Evolutionary conservation across 1,140 invertebrate genomes (phyloP), one percentile per base, ranked within the genome.

Genomic region (Lordiphosa mommai): DNA sequence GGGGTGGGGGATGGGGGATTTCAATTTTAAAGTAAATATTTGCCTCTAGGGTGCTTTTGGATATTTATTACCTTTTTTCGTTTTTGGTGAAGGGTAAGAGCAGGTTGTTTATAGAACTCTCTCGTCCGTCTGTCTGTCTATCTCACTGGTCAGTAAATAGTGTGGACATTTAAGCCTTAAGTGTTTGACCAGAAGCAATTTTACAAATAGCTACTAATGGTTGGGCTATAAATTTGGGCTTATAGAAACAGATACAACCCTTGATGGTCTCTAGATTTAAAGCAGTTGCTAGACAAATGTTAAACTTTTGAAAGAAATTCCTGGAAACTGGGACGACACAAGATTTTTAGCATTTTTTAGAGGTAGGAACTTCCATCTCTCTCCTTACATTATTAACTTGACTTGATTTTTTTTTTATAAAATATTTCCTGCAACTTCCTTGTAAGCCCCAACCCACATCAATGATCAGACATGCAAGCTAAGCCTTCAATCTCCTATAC

Each of bases 11-110:
- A 14, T 13, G 20, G 12, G 48, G 34, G 58, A 52, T 58, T 86
- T 86, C 82, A 77, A 77, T 86, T 86, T 82, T 77, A 82, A 72
- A 84, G 82, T 86, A 87, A 87, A 87, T 87, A 87, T 87, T 87
- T 87, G 76, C 65, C 84, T 86, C 84, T 68, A 86, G 84, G 84
- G 84, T 86, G 77, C 84, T 87, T 73, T 87, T 74, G 69, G 40
- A 86, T 84, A 87, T 87, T 87, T 87, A 87, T 87, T 86, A 82
- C 66, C 70, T 61, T 53, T 44, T 44, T 50, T 38, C 47, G 51
- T 65, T 57, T 41, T 4, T 13, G 32, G 23, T n/a, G 37, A 7
- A 30, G 23, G 3, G 13, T 9, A 34, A 12, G 17, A 17, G 10
- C 30, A 52, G 64, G 12, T 51, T 38, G 57, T 55, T 51, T 38